Base-by-base conservation (phyloP, 2,113 vertebrate genomes). In the Rana temporaria region DNA sequence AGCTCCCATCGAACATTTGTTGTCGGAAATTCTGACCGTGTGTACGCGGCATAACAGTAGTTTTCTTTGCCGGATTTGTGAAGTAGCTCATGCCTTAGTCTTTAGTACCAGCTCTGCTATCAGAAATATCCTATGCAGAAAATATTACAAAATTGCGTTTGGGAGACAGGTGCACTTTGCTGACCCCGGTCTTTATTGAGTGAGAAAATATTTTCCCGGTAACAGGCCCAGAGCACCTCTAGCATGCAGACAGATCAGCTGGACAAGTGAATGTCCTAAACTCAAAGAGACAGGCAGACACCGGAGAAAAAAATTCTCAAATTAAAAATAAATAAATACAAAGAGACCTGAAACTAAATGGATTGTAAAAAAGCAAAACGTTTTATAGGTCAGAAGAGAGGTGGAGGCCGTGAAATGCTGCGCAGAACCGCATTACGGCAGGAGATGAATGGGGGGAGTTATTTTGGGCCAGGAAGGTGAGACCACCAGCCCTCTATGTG, bases 211-310 rank as follows among this genome's bases (percentile, higher is more conserved):
- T 42, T 42, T 42, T 42, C 38, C 38, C 38, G 6, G 38, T 42
- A 42, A 42, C 9, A 66, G 20, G 17, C 3, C 4, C 34, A 67
- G 22, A 64, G 5, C 38, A 9, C 26, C 26, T 30, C 26, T 30
- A 30, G 26, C 26, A 30, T 24, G 62, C 15, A 24, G 65, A 67
- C 30, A 4, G 65, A 18, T 42, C 65, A 42, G 1, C 7, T 26
- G 65, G 34, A 67, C 65, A 67, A 67, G 32, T 67, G 18, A 42
- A 17, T 38, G 65, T 19, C 18, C 30, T 26, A 67, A 67, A 67
- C n/a, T 42, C 65, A 67, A 67, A 67, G 65, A 42, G 65, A 67
- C 65, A 42, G 65, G 65, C 32, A 30, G n/a, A 14, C 17, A 26
- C 17, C 17, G 8, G 30, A 18, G 65, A 67, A 12, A 42, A 30